Percentiles rank a stretch among this genome's conserved stretches.
phyloP scores from a whole-genome alignment of 2,113 vertebrate genomes.

The Toxostoma redivivum region DNA sequence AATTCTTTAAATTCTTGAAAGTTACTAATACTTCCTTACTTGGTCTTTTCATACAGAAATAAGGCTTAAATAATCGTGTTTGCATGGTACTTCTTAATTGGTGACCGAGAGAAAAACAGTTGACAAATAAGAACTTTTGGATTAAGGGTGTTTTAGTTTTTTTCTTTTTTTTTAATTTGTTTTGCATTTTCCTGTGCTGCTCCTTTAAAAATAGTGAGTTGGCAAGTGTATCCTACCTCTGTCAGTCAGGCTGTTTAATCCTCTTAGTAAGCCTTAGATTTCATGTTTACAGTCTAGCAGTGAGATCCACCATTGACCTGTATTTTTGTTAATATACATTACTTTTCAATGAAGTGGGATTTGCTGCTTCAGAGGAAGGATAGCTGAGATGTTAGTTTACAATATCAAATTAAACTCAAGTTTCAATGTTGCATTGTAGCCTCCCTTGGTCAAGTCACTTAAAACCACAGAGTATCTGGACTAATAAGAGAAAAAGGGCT shows the following conservation, averaged over 20 bases:
- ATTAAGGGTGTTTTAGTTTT: background rate
- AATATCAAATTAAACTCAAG: background rate
- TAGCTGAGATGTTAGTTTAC: background rate
- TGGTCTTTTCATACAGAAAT: background rate
- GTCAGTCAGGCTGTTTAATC: background rate
- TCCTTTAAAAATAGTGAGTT: background rate
- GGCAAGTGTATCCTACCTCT: background rate
- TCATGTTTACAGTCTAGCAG: background rate
- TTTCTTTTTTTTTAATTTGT: fast-evolving
- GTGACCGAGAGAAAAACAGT: background rate
- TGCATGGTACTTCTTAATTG: background rate
- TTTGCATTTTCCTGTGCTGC: background rate
- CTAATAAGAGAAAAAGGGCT: background rate
- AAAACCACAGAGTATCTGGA: background rate
- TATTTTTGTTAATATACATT: background rate
- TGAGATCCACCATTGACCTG: background rate
- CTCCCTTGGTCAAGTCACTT: background rate
- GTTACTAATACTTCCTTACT: background rate
- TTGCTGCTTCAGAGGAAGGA: background rate
- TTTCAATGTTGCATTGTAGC: background rate
- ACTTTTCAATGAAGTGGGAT: background rate
- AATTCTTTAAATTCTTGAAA: background rate
- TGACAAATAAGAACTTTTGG: background rate
- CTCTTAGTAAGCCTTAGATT: background rate
- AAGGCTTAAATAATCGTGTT: background rate